Conservation (phyloP, 92 coral and sea anemone species). For the Siderastrea radians region DNA sequence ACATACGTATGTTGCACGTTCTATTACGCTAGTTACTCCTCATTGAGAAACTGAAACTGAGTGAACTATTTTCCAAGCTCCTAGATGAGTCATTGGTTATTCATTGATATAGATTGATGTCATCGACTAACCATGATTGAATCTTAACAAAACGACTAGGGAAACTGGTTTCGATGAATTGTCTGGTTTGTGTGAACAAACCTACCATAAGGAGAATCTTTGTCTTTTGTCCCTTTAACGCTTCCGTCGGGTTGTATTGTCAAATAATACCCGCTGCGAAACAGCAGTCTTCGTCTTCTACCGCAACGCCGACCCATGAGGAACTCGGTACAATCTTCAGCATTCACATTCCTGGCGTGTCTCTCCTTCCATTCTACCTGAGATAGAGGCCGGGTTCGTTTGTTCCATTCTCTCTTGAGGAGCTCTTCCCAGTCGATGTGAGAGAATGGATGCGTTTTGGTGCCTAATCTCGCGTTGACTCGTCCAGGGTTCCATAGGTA, state of each 20-base stretch:
- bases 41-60: too few species aligned
- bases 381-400: slow-evolving; percentile 33
- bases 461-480: neutral
- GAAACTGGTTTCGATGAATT: too few species aligned
- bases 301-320: slow-evolving; percentile 83
- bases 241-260: slow-evolving; percentile 86
- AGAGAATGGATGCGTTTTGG: slow-evolving; percentile 32
- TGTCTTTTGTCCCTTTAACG: slow-evolving; percentile 76
- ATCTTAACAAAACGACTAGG: neutral
- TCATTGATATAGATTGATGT: neutral
- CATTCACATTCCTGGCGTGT: slow-evolving; percentile 32
- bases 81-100: too few species aligned
- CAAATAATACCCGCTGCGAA: slow-evolving; percentile 80
- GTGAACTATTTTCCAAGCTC: too few species aligned
- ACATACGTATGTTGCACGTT: too few species aligned
- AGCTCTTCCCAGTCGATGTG: slow-evolving; percentile 47
- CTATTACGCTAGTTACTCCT: too few species aligned
- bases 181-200: neutral
- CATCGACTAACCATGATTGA: neutral
- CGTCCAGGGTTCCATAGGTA: neutral
- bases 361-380: slow-evolving; percentile 46
- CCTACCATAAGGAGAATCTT: slow-evolving; percentile 82
- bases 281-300: slow-evolving; percentile 68
- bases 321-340: slow-evolving; percentile 38
- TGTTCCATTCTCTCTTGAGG: slow-evolving; percentile 40